Evolutionary conservation across 2,113 vertebrate species (phyloP).

Genomic region (Passer domesticus): DNA sequence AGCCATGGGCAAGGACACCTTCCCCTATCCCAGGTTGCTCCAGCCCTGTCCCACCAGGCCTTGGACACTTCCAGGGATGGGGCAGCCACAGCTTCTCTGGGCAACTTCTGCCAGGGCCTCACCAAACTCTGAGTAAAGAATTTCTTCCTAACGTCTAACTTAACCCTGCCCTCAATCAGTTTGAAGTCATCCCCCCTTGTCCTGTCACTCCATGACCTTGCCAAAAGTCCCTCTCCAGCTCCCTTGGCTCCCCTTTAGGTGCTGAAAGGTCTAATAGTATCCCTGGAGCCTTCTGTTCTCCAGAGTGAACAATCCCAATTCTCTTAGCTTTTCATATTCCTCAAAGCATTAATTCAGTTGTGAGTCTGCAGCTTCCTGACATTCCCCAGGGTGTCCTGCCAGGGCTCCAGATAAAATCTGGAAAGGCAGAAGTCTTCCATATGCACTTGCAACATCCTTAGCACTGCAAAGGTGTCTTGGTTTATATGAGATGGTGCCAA

Average conservation of each 20-base stretch:
- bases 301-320: background rate
- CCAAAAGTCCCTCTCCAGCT: background rate
- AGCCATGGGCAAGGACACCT: background rate
- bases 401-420: background rate
- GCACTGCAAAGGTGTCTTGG: background rate
- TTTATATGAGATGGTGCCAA: background rate
- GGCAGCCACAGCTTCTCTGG: background rate
- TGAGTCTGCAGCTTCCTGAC: background rate
- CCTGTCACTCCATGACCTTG: background rate
- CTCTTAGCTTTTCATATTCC: background rate
- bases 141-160: background rate
- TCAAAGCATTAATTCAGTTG: background rate
- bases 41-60: rapidly evolving
- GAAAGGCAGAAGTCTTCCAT: background rate
- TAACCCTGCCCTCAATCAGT: background rate
- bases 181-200: background rate
- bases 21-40: background rate
- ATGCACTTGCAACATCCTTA: background rate
- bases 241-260: background rate
- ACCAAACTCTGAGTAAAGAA: background rate
- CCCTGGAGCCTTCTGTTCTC: background rate
- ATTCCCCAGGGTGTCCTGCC: background rate
- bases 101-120: background rate
- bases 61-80: background rate
- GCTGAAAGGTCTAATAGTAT: background rate